Evolutionary conservation across 2,113 vertebrate species (phyloP), one percentile per base, ranked within the genome.

Genomic region (Ageneiosus marmoratus): DNA sequence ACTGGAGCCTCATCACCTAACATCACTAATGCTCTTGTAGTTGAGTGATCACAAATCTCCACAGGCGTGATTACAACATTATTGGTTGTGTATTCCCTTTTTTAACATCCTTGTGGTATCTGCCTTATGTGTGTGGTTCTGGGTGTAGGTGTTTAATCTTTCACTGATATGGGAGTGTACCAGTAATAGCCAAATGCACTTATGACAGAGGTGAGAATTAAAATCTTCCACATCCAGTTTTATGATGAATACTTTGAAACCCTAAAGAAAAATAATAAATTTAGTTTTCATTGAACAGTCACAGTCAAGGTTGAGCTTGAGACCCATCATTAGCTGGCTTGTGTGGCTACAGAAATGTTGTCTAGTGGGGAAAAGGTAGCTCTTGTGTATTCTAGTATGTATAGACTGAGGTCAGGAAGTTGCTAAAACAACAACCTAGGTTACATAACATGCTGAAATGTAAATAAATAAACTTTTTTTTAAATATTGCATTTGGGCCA

Each of bases 131-230:
- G 16, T 60, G 55, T 72, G 12, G 18, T 20, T 46, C 6, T 44
- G 63, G 5, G 58, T 73, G 65, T 63, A 34, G 62, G 29, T 18
- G 62, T 24, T 72, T 37, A 69, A 63, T 44, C 37, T 77, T 84
- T 80, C 81, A 83, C 85, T 83, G 58, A 48, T 56, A 76, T 86
- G 79, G 85, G 79, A 88, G 77, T 82, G 82, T 75, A 84, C 81
- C 65, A 81, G 84, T 85, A 56, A 72, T 80, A 79, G 58, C 72
- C 9, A 9, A 3, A 79, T 83, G 78, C 84, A 75, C 80, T 34
- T 79, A 77, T 87, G 74, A 70, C 4, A 7, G 50, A 12, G 0
- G 60, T 77, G 79, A 78, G 58, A 51, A 77, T 77, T 27, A 16
- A 83, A 29, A 65, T 85, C 85, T 77, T 29, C 13, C 32, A 22